A percentile compares a stretch with the other conserved stretches of the same genome.
phyloP scores from a whole-genome alignment of 2,113 vertebrate genomes.

The Ranitomeya imitator region DNA sequence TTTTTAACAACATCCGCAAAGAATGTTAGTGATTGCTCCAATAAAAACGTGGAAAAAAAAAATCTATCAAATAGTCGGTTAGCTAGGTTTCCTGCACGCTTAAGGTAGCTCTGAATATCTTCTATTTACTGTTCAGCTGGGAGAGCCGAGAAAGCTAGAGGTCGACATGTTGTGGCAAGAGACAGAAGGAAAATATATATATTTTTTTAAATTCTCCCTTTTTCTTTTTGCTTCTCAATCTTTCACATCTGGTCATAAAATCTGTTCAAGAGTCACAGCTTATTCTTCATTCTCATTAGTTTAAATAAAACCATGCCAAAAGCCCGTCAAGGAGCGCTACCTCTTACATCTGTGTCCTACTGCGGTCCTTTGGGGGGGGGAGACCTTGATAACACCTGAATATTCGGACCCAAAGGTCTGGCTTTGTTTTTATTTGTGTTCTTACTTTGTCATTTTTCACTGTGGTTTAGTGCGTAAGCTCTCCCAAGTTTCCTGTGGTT shows the following conservation, averaged over 20 bases:
- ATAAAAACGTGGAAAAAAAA: conserved; percentile 37
- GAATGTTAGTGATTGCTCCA: conserved; percentile 40
- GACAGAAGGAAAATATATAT: conserved; percentile 35
- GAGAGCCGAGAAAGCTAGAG: conserved; percentile 50
- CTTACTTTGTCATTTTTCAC: conserved; percentile 22
- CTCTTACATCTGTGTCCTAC: conserved; percentile 48
- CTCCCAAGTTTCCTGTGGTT: conserved; percentile 39
- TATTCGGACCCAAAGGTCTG: conserved; percentile 32
- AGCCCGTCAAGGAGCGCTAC: conserved; percentile 49
- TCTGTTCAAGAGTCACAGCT: conserved; percentile 55
- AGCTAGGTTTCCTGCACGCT: conserved; percentile 49
- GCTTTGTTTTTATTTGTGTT: conserved; percentile 48
- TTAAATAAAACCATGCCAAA: conserved; percentile 52
- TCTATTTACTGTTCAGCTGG: conserved; percentile 51
- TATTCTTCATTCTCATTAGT: conserved; percentile 58
- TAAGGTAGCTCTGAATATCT: conserved; percentile 50
- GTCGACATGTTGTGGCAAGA: conserved; percentile 51
- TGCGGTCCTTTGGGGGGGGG: conserved; percentile 20
- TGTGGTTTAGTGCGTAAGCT: conserved; percentile 39
- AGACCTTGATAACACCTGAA: conserved; percentile 44
- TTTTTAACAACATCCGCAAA: conserved; percentile 47
- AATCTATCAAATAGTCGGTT: conserved; percentile 10
- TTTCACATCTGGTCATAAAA: conserved; percentile 58
- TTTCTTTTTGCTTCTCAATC: conserved; percentile 51
- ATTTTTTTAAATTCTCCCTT: background rate